Evolutionary conservation across 2,113 vertebrate genomes (phyloP).

Genomic region (Siniperca chuatsi): DNA sequence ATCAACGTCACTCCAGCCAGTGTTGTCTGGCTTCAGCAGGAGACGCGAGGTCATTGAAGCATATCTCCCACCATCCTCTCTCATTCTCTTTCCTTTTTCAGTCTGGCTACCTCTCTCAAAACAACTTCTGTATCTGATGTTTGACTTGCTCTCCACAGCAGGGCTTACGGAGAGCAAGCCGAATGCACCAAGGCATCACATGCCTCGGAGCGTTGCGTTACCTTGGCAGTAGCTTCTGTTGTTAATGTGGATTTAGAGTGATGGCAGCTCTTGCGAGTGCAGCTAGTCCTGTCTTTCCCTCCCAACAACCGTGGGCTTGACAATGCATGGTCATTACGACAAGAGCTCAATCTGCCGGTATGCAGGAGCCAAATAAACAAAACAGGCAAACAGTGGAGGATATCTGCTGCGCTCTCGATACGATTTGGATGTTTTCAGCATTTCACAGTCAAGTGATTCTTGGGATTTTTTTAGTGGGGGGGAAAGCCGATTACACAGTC

Average conservation of each 20-base stretch:
- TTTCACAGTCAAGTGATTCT: constrained; percentile 76
- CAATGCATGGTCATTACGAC: constrained; percentile 63
- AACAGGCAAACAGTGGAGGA: constrained; percentile 41
- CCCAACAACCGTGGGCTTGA: constrained; percentile 42
- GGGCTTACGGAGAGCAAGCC: constrained; percentile 13
- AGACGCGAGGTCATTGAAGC: not conserved
- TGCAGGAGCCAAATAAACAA: constrained; percentile 64
- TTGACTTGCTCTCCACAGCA: not conserved
- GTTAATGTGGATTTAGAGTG: constrained; percentile 65
- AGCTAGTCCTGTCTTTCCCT: constrained; percentile 34
- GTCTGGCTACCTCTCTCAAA: not conserved
- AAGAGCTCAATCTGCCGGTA: constrained; percentile 53
- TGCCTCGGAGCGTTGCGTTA: constrained; percentile 39
- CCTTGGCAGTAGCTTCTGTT: constrained; percentile 49
- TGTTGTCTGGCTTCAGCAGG: not conserved
- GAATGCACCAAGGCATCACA: constrained; percentile 23
- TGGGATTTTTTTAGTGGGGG: constrained; percentile 44
- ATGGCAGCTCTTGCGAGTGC: constrained; percentile 38
- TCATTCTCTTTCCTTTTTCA: not conserved
- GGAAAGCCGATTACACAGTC: constrained; percentile 68
- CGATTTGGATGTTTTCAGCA: constrained; percentile 67
- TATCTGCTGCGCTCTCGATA: constrained; percentile 60
- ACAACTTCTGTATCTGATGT: constrained; percentile 15
- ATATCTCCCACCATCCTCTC: constrained; percentile 4
- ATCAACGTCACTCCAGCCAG: constrained; percentile 6